Base-by-base conservation (phyloP, 2,888 invertebrate species). In the Aphelenchoides bicaudatus region DNA sequence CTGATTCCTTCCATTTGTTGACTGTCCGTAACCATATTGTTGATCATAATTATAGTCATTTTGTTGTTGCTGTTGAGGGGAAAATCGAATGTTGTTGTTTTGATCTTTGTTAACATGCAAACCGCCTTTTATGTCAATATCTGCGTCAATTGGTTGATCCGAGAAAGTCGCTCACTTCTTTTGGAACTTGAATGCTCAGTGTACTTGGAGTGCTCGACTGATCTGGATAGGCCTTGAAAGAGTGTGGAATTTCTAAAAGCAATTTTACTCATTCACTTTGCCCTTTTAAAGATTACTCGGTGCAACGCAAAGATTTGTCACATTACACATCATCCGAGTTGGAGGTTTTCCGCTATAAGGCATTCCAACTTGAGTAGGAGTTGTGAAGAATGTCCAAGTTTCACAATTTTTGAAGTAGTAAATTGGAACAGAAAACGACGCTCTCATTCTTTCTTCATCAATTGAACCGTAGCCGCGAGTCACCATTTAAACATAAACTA, bases 341-440 rank as follows among this genome's bases (percentile, higher is more conserved):
- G 1, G 16, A 8, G 52, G 52, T 2, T 6, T 23, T 27, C 37
- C 52, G 37, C 28, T 51, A 3, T 51, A 51, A n/a, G 52, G 30
- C 16, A 37, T 28, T 6, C 52, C 52, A n/a, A 51, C 52, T 34
- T 51, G 52, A 8, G 52, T 51, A 38, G 52, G 52, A 16, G 21
- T 21, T 8, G 38, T 38, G 52, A 51, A 51, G 21, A 51, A 51
- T 39, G 37, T 34, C 52, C 52, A 51, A n/a, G 8, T 6, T 13
- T 31, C 2, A 27, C 52, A 51, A 10, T n/a, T 21, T 48, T 16
- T 16, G 21, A 51, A 51, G 21, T 51, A 51, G 52, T 51, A 51
- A 3, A 48, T 34, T 2, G 52, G 52, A 21, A 51, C 37, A 2
- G 52, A 51, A 30, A 51, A 51, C 13, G 30, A 2, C 10, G 37